Percentiles rank a stretch among this genome's conserved stretches.
Evolutionary conservation across 2,797 vertebrate genomes (phyloP).

Genomic region (Tolypeutes matacus): DNA sequence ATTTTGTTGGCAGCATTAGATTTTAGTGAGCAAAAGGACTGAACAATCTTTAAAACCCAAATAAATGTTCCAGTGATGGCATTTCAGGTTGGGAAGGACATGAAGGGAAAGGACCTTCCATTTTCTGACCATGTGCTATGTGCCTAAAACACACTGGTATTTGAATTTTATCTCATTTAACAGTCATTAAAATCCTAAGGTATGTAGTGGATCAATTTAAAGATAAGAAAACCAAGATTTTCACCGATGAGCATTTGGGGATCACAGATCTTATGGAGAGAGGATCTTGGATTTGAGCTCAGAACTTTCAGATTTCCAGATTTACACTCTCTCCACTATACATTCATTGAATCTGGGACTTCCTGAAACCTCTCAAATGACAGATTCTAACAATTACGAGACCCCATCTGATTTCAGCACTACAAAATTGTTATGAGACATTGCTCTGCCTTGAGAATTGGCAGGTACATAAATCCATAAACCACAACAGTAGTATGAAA

Average conservation of each 20-base stretch:
- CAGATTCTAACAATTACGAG: neutral
- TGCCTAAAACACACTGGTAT: neutral
- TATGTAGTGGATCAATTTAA: neutral
- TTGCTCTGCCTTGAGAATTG: neutral
- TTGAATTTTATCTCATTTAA: neutral
- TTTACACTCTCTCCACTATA: neutral
- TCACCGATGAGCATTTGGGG: neutral
- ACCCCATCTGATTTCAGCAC: neutral
- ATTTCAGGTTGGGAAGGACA: neutral
- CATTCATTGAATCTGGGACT: neutral
- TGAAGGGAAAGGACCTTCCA: neutral
- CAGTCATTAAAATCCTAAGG: too few relatives aligned
- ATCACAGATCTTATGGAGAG: neutral
- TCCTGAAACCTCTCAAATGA: neutral
- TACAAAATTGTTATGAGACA: neutral
- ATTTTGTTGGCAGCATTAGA: neutral
- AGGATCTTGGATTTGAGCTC: neutral
- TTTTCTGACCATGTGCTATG: neutral
- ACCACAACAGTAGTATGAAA: neutral
- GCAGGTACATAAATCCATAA: neutral
- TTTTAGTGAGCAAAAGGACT: neutral
- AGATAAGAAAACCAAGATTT: neutral
- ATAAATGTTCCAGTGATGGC: neutral
- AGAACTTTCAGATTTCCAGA: neutral
- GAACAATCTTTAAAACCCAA: neutral